A percentile compares a stretch with the other conserved stretches of the same genome.
These are phyloP conservation scores for Leucophenga montana DNA, from an alignment of 2,888 invertebrate species.

Conservation along the genomic window DNA sequence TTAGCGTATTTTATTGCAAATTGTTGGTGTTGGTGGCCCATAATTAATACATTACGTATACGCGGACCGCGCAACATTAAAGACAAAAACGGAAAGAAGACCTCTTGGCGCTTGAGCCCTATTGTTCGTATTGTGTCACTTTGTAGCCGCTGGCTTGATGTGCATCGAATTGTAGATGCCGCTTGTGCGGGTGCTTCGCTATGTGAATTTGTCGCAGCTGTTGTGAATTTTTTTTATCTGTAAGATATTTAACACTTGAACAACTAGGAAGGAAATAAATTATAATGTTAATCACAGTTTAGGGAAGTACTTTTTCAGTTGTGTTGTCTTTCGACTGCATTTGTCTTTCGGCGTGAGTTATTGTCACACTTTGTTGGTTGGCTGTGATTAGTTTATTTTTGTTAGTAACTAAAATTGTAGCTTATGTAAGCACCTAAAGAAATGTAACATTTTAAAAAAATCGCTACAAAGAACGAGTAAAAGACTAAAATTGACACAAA, in stretches of 20 bases:
- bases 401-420: not conserved
- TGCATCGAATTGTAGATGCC: too few relatives aligned
- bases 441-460: not conserved
- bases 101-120: too few relatives aligned
- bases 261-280: slow-evolving; percentile 64
- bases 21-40: slow-evolving; percentile 40
- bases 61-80: slow-evolving; percentile 34
- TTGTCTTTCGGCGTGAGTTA: slow-evolving; percentile 3
- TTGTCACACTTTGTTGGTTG: slow-evolving; percentile 3
- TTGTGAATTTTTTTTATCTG: slow-evolving; percentile 36
- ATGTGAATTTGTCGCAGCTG: slow-evolving; percentile 45
- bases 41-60: slow-evolving; percentile 65
- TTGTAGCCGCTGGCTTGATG: too few relatives aligned
- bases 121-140: too few relatives aligned
- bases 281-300: slow-evolving; percentile 49
- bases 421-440: slow-evolving; percentile 2
- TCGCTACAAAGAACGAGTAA: too few relatives aligned
- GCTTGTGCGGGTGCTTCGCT: too few relatives aligned
- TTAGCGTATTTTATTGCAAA: slow-evolving; percentile 44
- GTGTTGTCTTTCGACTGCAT: slow-evolving; percentile 32
- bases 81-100: slow-evolving; percentile 31
- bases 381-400: not conserved
- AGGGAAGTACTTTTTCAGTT: slow-evolving; percentile 34
- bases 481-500: too few relatives aligned
- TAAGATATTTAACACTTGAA: slow-evolving; percentile 45